phyloP scores from a whole-genome alignment of 2,797 vertebrate genomes.

The Catamblyrhynchus diadema region DNA sequence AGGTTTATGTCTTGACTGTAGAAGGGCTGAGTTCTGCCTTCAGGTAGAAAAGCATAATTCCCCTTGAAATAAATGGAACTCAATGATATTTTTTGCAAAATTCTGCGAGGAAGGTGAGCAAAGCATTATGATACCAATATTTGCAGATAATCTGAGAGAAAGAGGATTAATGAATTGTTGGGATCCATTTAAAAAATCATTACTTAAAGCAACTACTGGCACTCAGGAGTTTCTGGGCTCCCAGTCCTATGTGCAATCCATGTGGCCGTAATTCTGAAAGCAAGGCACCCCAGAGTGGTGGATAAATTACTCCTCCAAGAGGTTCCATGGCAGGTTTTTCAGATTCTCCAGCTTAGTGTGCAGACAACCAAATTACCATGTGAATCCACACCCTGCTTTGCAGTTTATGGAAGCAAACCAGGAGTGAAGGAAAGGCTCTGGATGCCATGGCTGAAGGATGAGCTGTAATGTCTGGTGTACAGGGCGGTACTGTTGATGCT shows the following conservation, averaged over 20 bases:
- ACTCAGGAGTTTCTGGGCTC: not conserved
- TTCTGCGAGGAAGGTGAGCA: not conserved
- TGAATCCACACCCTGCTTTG: not conserved
- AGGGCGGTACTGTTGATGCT: not conserved
- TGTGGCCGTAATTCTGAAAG: not conserved
- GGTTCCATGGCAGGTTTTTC: not conserved
- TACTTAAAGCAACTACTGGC: constrained; percentile 2
- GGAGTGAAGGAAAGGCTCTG: not conserved
- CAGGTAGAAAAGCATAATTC: not conserved
- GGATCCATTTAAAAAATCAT: not conserved
- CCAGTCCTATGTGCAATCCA: not conserved
- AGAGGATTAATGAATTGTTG: constrained; percentile 24
- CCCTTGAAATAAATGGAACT: not conserved
- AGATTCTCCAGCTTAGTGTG: not conserved
- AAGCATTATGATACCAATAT: not conserved
- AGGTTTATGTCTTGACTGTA: not conserved
- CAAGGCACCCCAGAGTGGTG: not conserved
- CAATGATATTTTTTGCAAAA: not conserved
- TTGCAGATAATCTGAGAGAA: constrained; percentile 8
- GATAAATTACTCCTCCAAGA: not conserved
- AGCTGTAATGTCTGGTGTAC: not conserved
- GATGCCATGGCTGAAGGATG: not conserved
- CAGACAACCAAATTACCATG: not conserved
- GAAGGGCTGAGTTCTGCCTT: not conserved
- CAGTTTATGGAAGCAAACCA: not conserved